Base-by-base conservation (phyloP, 2,797 vertebrate genomes). In the Gastrophryne carolinensis region DNA sequence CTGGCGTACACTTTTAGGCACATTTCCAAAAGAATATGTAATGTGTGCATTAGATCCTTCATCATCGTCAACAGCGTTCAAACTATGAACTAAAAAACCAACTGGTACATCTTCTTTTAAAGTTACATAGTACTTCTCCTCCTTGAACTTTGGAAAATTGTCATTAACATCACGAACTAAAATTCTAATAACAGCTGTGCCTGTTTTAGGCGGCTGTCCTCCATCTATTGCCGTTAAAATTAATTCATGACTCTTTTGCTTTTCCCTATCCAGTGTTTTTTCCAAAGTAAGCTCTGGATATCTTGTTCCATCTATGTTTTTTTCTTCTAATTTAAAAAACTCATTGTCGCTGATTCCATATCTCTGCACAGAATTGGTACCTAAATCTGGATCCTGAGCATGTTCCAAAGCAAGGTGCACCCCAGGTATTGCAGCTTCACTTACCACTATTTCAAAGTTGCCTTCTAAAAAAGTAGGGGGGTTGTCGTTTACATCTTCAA, bases 401-500 rank as follows among this genome's bases (percentile, higher is more conserved):
- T 81, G 66, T 24, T 71, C 81, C 5, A 92, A 60, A 23, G 81
- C 80, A 72, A 90, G 91, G 0, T 73, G 80, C 0, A 82, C 74
- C 0, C 89, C 89, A 5, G 81, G 84, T 0, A 0, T 39, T 0
- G 86, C 86, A 0, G 82, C 87, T 53, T 94, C 89, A 0, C 0
- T 72, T 2, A 92, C 87, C 64, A 87, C 88, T 4, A 91, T 15
- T 1, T 70, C 50, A 0, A 90, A 79, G 1, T 80, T 61, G 1
- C 83, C 83, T 1, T 85, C 84, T 1, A 79, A 58, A 78, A 92
- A 93, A 17, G 79, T 81, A 0, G 90, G 91, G 2, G 86, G 57
- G 24, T 92, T 91, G 5, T 92, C 92, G 78, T 92, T 93, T n/a
- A 91, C 79, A 56, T 93, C 90, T 17, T 79, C 63, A 54, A 92